phyloP scores from a whole-genome alignment of 30 jellyfish, hydroid and myxozoan genomes.

The Mastigias papua region DNA sequence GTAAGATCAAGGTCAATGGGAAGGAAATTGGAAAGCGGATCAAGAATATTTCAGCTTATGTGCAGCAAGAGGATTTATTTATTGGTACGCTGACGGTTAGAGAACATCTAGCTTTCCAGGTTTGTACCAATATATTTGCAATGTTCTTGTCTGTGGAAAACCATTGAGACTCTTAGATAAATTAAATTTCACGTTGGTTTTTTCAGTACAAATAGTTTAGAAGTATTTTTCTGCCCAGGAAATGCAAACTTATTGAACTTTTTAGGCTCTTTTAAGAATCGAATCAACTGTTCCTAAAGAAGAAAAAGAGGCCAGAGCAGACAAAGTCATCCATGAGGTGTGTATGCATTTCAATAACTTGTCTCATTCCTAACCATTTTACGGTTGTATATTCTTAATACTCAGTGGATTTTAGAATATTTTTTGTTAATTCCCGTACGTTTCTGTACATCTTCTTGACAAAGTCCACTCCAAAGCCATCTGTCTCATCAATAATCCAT shows the following conservation, averaged over 20 bases:
- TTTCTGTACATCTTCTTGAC: too few species aligned
- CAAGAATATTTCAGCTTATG: constrained; percentile 87
- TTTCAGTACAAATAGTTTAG: too few species aligned
- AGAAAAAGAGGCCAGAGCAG: constrained; percentile 75
- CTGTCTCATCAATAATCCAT: too few species aligned
- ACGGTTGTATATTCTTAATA: too few species aligned
- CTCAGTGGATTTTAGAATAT: too few species aligned
- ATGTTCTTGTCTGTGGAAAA: too few species aligned
- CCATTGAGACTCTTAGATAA: too few species aligned
- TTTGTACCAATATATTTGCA: neutral
- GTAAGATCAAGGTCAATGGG: constrained; percentile 81
- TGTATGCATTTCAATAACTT: neutral
- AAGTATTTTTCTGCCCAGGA: too few species aligned
- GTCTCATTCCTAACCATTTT: neutral
- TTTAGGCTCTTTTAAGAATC: constrained; percentile 83
- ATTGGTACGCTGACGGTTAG: constrained; percentile 97
- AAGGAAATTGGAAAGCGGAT: constrained; percentile 74
- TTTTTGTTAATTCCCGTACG: too few species aligned
- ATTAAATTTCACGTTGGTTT: too few species aligned
- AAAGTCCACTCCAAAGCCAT: too few species aligned
- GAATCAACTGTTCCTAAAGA: constrained; percentile 58
- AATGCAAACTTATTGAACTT: too few species aligned
- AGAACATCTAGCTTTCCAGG: constrained; percentile 95
- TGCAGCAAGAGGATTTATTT: constrained; percentile 93
- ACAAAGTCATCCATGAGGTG: constrained; percentile 86